Percentiles rank a stretch among this genome's conserved stretches.
Conservation (phyloP, 53 echinoderm and acorn worm species). For the Holothuria leucospilota region DNA sequence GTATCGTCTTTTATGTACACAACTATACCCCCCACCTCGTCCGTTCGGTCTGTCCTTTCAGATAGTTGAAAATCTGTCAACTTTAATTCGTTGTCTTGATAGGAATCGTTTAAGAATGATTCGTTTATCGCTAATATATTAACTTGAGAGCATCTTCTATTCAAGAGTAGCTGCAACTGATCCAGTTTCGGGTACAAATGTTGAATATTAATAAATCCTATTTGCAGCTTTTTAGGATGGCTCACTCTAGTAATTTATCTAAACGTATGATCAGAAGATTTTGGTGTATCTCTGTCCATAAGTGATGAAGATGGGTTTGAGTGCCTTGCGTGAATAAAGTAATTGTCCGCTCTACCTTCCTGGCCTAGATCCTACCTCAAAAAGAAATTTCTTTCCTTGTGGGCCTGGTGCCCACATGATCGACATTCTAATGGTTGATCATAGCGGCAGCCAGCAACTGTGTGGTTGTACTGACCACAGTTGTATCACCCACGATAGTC, state of each 20-base stretch:
- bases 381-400: neutral
- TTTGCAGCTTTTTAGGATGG: neutral
- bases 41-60: neutral
- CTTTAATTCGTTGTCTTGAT: no score
- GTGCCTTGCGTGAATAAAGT: no score
- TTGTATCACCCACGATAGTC: slow-evolving; percentile 9
- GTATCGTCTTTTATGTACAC: neutral
- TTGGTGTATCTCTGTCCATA: no score
- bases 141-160: slow-evolving; percentile 13
- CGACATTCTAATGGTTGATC: neutral
- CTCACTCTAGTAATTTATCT: no score
- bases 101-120: neutral
- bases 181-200: slow-evolving; percentile 3
- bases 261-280: no score
- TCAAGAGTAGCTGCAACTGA: neutral
- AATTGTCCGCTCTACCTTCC: neutral
- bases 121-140: neutral
- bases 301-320: no score
- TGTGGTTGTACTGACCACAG: slow-evolving; percentile 24
- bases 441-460: neutral
- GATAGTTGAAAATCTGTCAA: neutral
- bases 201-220: slow-evolving; percentile 17
- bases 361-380: neutral
- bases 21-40: slow-evolving; percentile 7
- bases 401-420: neutral